Conservation (phyloP, 2,888 invertebrate genomes). For the Sinohyriopsis cumingii region DNA sequence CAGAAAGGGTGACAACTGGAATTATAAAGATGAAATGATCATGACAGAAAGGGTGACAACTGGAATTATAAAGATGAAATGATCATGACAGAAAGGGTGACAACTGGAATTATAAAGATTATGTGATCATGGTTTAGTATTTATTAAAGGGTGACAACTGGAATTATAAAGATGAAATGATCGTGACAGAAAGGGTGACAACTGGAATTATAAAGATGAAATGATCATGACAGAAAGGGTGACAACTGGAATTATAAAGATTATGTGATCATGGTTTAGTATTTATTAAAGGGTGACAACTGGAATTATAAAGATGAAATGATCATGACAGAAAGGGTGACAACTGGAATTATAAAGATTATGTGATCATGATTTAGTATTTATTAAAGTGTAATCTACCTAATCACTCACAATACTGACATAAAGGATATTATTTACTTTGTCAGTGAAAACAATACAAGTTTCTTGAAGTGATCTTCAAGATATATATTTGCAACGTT, state of each 20-base stretch:
- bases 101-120: background rate
- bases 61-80: background rate
- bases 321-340: background rate
- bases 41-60: background rate
- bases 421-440: too few species aligned
- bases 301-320: background rate
- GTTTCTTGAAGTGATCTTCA: too few species aligned
- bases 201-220: background rate
- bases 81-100: background rate
- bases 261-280: too few species aligned
- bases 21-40: too few species aligned
- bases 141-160: background rate
- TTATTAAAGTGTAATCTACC: too few species aligned
- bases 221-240: background rate
- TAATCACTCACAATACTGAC: too few species aligned
- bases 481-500: too few species aligned
- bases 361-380: too few species aligned
- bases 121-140: too few species aligned
- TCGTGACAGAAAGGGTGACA: background rate
- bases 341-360: background rate
- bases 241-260: background rate
- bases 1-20: background rate
- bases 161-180: background rate
- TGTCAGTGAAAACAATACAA: too few species aligned
- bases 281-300: background rate